phyloP scores from a whole-genome alignment of 2,888 invertebrate species.

The Cataglyphis livida region DNA sequence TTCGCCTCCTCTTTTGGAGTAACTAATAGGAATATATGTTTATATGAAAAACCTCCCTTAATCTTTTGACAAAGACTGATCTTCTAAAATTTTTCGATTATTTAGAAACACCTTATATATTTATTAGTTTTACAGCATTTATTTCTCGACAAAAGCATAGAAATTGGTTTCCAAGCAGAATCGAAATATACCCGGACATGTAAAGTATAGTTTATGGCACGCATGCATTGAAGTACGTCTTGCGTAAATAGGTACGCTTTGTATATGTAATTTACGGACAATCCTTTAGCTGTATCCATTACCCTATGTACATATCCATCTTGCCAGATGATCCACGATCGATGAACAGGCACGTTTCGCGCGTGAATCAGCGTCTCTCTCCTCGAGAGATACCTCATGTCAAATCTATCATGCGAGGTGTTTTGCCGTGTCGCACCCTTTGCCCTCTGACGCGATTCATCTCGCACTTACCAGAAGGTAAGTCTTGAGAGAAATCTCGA shows the following conservation, averaged over 20 bases:
- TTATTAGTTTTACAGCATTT: slow-evolving; percentile 14
- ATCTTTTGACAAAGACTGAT: too few relatives aligned
- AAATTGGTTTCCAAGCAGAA: slow-evolving; percentile 3
- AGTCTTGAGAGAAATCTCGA: slow-evolving; percentile 44
- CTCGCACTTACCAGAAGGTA: slow-evolving; percentile 24
- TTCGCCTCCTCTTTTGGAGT: too few relatives aligned
- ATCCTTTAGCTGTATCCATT: slow-evolving; percentile 29
- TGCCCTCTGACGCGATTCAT: slow-evolving; percentile 52
- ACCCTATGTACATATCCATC: slow-evolving; percentile 20
- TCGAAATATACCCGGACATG: slow-evolving; percentile 4
- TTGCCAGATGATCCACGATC: slow-evolving; percentile 27
- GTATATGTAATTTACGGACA: slow-evolving; percentile 3
- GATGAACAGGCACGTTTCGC: slow-evolving; percentile 34
- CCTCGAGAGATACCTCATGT: background rate
- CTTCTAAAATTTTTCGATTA: too few relatives aligned
- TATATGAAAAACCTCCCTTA: too few relatives aligned
- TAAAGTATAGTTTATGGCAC: background rate
- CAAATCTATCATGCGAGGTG: background rate
- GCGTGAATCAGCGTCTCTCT: slow-evolving; percentile 23
- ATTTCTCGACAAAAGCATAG: background rate
- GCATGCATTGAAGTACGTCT: background rate
- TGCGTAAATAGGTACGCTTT: slow-evolving; percentile 23
- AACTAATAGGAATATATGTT: too few relatives aligned
- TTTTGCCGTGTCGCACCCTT: slow-evolving; percentile 53
- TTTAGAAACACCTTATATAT: slow-evolving; percentile 45